Conservation (phyloP, 2,888 invertebrate genomes). For the Euzetes globulus region DNA sequence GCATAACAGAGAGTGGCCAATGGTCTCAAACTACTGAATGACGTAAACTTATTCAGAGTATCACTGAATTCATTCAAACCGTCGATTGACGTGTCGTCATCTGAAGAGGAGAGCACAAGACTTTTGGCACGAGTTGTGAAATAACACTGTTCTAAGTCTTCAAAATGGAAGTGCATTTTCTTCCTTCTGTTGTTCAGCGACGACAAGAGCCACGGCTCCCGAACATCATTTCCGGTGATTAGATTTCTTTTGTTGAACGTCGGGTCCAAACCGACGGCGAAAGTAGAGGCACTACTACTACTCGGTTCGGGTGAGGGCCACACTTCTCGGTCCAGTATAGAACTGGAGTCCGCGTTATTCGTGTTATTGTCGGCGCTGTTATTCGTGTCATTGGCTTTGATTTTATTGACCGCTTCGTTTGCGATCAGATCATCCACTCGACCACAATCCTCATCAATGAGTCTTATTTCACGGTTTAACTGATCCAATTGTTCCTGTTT, state of each 20-base stretch:
- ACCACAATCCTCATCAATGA: slow-evolving; percentile 65
- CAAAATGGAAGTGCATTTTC: slow-evolving; percentile 74
- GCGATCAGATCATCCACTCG: slow-evolving; percentile 55
- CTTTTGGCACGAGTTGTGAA: slow-evolving; percentile 68
- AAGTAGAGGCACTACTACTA: neutral
- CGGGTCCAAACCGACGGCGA: neutral
- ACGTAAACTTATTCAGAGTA: slow-evolving; percentile 75
- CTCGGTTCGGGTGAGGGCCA: slow-evolving; percentile 24
- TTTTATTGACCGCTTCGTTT: slow-evolving; percentile 34
- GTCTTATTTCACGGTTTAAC: slow-evolving; percentile 61
- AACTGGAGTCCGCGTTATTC: slow-evolving; percentile 32
- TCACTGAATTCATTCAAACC: slow-evolving; percentile 61
- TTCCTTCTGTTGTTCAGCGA: slow-evolving; percentile 62
- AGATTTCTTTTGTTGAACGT: neutral
- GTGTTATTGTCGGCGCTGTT: slow-evolving; percentile 41
- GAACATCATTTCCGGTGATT: neutral
- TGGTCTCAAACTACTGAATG: slow-evolving; percentile 67
- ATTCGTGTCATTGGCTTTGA: slow-evolving; percentile 38
- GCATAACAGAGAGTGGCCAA: slow-evolving; percentile 82
- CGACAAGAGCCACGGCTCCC: slow-evolving; percentile 39
- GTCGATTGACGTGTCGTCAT: slow-evolving; percentile 37
- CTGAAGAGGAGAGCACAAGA: neutral
- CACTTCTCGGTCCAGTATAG: slow-evolving; percentile 8
- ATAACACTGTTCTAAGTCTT: slow-evolving; percentile 80
- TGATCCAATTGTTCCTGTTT: slow-evolving; percentile 62